These are phyloP conservation scores for Chiroxiphia lanceolata DNA, from an alignment of 2,797 vertebrate species.

Conservation along the genomic window DNA sequence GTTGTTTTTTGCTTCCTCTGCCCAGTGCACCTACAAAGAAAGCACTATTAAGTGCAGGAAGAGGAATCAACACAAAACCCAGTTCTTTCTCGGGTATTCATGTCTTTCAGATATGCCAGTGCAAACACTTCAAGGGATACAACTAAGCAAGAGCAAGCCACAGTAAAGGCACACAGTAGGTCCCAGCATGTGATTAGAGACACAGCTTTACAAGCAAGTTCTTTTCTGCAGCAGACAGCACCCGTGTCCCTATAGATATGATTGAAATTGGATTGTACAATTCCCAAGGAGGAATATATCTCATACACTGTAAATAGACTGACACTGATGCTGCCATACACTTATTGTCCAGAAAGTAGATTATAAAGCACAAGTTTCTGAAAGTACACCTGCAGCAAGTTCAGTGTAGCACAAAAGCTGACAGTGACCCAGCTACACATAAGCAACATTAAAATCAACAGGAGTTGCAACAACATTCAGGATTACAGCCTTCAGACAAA, in stretches of 20 bases:
- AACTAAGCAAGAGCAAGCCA: not conserved
- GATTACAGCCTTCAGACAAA: not conserved
- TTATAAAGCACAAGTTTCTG: not conserved
- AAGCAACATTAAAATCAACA: not conserved
- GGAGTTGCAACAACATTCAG: not conserved
- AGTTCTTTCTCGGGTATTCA: not conserved
- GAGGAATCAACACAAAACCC: not conserved
- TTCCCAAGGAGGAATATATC: not conserved
- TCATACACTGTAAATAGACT: not conserved
- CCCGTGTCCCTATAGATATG: not conserved
- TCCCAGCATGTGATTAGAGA: not conserved
- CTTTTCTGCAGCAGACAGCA: not conserved
- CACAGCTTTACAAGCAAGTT: not conserved
- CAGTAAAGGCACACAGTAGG: not conserved
- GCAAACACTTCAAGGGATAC: not conserved
- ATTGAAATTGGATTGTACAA: not conserved
- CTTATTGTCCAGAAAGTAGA: not conserved
- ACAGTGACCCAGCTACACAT: not conserved
- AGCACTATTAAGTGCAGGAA: not conserved
- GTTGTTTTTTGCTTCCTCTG: not conserved
- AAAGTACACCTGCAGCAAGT: not conserved
- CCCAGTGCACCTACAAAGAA: not conserved
- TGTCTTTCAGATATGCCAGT: not conserved
- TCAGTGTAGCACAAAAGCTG: not conserved
- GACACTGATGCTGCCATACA: not conserved